These are phyloP conservation scores for Erannis defoliaria DNA, from an alignment of 2,888 invertebrate genomes.

Conservation along the genomic window DNA sequence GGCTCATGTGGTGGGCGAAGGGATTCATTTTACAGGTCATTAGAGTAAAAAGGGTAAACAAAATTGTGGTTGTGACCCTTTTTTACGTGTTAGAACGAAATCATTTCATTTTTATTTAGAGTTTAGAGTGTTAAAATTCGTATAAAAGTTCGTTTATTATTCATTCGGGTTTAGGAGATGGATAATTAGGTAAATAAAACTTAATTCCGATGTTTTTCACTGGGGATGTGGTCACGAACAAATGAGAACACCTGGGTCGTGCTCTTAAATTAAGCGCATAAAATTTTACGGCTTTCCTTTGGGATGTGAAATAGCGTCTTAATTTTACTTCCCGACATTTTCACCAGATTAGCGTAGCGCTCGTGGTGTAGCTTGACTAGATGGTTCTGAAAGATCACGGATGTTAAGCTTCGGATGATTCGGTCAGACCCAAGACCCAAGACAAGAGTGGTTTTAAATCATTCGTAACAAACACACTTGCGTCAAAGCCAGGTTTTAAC, in stretches of 20 bases:
- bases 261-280: conserved; percentile 16
- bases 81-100: conserved; percentile 50
- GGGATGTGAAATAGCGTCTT: conserved; percentile 10
- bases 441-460: too few species aligned
- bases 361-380: too few species aligned
- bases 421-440: too few species aligned
- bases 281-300: conserved; percentile 30
- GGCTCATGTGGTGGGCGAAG: conserved; percentile 58
- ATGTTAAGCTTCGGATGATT: too few species aligned
- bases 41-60: conserved; percentile 75
- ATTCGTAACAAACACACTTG: too few species aligned
- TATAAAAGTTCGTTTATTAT: conserved; percentile 36
- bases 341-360: background rate
- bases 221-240: conserved; percentile 21
- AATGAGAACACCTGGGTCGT: conserved; percentile 22
- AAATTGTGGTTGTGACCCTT: conserved; percentile 61
- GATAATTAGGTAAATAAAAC: conserved; percentile 24
- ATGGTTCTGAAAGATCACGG: too few species aligned
- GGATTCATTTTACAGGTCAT: conserved; percentile 78
- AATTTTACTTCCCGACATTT: conserved; percentile 7
- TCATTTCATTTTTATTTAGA: conserved; percentile 48
- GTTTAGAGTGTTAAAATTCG: conserved; percentile 42
- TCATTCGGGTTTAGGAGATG: conserved; percentile 20
- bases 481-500: too few species aligned
- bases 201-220: conserved; percentile 19